phyloP scores from a whole-genome alignment of 2,113 vertebrate species.

The Sebastes fasciatus region DNA sequence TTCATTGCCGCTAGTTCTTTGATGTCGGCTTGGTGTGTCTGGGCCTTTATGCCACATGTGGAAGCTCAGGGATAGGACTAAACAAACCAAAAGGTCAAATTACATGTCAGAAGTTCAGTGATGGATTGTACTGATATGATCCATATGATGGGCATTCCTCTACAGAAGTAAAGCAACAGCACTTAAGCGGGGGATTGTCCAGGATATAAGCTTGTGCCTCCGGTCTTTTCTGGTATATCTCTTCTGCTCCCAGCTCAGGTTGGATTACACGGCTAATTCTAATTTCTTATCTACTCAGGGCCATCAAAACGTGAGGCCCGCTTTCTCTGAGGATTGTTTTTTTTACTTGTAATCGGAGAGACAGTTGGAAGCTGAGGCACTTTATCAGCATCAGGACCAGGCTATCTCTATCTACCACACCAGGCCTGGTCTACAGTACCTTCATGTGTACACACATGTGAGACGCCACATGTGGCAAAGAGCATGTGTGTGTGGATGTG shows the following conservation, averaged over 20 bases:
- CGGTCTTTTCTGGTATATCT: conserved; percentile 11
- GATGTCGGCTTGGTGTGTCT: too few species aligned
- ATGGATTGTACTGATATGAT: conserved; percentile 1
- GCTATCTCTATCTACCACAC: conserved; percentile 31
- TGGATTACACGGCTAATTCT: conserved; percentile 59
- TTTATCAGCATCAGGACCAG: conserved; percentile 6
- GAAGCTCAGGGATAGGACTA: neutral
- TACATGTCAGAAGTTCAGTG: neutral
- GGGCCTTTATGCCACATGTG: neutral
- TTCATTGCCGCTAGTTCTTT: too few species aligned
- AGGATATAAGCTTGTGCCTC: conserved; percentile 22
- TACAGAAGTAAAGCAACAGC: neutral
- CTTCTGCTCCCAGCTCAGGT: conserved; percentile 31
- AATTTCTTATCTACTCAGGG: conserved; percentile 56
- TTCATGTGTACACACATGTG: conserved; percentile 5
- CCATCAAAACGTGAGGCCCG: conserved; percentile 38
- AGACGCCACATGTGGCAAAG: neutral
- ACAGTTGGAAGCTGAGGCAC: conserved; percentile 12
- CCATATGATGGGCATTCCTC: neutral
- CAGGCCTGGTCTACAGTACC: neutral
- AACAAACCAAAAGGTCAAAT: conserved; percentile 8
- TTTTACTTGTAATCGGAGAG: conserved; percentile 31
- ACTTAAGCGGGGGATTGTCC: conserved; percentile 17
- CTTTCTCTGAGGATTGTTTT: conserved; percentile 8
- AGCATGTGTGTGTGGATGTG: neutral